phyloP scores from a whole-genome alignment of 2,888 invertebrate species.

The Rhagophthalmus giganteus region DNA sequence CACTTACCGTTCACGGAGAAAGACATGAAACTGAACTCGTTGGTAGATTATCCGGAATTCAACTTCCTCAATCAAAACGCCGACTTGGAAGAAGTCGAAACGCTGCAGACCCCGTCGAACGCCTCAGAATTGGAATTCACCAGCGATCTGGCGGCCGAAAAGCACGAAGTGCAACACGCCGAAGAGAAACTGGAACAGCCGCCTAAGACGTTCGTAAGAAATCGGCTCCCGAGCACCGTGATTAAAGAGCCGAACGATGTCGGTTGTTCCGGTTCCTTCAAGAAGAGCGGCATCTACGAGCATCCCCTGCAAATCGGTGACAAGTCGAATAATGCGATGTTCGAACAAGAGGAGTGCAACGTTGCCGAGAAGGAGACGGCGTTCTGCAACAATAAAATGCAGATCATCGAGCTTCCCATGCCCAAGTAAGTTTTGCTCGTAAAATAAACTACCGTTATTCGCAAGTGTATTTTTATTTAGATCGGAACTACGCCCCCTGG shows the following conservation, averaged over 20 bases:
- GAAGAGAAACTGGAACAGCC: conserved; percentile 33
- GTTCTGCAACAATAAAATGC: conserved; percentile 47
- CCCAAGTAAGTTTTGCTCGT: conserved; percentile 61
- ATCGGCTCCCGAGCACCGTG: conserved; percentile 56
- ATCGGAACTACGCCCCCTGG: conserved; percentile 10
- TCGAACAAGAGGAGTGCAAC: conserved; percentile 33
- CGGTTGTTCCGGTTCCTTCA: conserved; percentile 2
- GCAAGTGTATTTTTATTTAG: conserved; percentile 6
- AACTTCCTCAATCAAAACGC: conserved; percentile 46
- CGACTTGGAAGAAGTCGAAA: conserved; percentile 60
- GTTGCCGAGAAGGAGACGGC: conserved; percentile 27
- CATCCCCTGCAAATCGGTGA: conserved; percentile 20
- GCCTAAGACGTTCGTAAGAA: conserved; percentile 57
- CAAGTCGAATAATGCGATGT: conserved; percentile 25
- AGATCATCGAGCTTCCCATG: conserved; percentile 64
- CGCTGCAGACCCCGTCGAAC: conserved; percentile 75
- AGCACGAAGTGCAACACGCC: conserved; percentile 33
- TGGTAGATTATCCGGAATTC: conserved; percentile 30
- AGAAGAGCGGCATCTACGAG: conserved; percentile 10
- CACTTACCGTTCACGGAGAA: conserved; percentile 64
- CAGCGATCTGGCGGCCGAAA: conserved; percentile 50
- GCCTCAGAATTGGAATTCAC: conserved; percentile 71
- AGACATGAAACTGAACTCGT: conserved; percentile 57
- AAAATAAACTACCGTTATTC: not conserved
- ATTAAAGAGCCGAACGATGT: conserved; percentile 45